Base-by-base conservation (phyloP, 1,140 invertebrate genomes). In the Drosophila hydei region DNA sequence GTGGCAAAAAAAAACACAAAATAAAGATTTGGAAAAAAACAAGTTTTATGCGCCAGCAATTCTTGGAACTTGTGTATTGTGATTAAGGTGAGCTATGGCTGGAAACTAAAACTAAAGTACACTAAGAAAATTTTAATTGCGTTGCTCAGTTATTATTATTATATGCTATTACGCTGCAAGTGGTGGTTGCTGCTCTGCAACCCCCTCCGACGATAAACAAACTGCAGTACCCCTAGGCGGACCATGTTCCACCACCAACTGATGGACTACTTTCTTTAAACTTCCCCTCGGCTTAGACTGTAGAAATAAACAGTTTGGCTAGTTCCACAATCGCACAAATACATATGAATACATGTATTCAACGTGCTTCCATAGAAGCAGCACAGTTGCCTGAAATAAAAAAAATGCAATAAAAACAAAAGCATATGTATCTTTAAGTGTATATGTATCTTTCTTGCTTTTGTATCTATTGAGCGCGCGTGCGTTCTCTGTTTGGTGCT, bases 401-500 rank as follows among this genome's bases (percentile, higher is more conserved):
- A 38, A 58, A 51, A 65, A 6, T 30, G 9, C 27, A 30, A 9
- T 30, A 59, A 61, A 38, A 72, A 30, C n/a, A 51, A 18, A n/a
- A 7, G 19, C 43, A 45, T 21, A 50, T 50, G 8, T 50, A 50
- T 27, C 42, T 45, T 45, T 21, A 19, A 45, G 14, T 40, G 19
- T 47, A 18, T 42, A 45, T 45, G 18, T 43, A 19, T 21, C 55
- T 75, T 74, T 70, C 40, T 75, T 65, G 61, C 48, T 43, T 68
- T 54, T 77, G 63, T 80, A 71, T 80, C 69, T 74, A 23, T 4
- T 16, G 55, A 85, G 81, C 58, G 80, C 81, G 81, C 81, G 61
- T 77, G 80, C 81, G 80, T 75, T 76, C 74, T 76, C 74, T 77
- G 42, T 71, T 50, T 59, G 14, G 12, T 7, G 16, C 38, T 25